Conservation (phyloP, 1,140 invertebrate species). For the Heliconius hermathena region DNA sequence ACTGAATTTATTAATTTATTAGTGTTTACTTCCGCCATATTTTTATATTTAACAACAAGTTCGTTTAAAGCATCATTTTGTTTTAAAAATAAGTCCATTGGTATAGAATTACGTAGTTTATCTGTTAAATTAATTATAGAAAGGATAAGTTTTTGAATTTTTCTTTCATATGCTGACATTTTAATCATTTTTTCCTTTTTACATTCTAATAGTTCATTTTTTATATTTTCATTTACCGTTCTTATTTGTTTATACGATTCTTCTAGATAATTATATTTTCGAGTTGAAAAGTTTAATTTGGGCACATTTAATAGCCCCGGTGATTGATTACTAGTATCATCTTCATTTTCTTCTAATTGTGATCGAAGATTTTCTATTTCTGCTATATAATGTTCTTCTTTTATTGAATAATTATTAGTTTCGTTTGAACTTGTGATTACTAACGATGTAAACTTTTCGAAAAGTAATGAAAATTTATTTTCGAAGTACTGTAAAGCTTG, state of each 20-base stretch:
- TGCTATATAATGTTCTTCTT: slow-evolving; percentile 75
- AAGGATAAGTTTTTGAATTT: slow-evolving; percentile 65
- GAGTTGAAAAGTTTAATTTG: slow-evolving; percentile 46
- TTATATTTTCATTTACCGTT: slow-evolving; percentile 70
- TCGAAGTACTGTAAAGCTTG: slow-evolving; percentile 71
- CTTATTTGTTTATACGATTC: slow-evolving; percentile 69
- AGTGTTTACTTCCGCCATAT: slow-evolving; percentile 49
- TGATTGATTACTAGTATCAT: slow-evolving; percentile 63
- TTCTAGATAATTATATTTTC: slow-evolving; percentile 71
- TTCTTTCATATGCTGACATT: slow-evolving; percentile 63
- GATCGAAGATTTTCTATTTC: slow-evolving; percentile 71
- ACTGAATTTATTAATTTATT: slow-evolving; percentile 37
- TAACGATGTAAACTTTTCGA: slow-evolving; percentile 67
- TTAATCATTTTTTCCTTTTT: slow-evolving; percentile 60
- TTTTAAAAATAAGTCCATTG: slow-evolving; percentile 69
- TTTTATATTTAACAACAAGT: slow-evolving; percentile 62
- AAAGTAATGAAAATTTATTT: slow-evolving; percentile 68
- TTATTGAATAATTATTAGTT: slow-evolving; percentile 64
- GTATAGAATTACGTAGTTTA: slow-evolving; percentile 62
- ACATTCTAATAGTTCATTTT: slow-evolving; percentile 64
- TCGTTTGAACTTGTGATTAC: slow-evolving; percentile 58
- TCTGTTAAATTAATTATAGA: slow-evolving; percentile 61
- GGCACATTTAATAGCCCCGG: slow-evolving; percentile 55
- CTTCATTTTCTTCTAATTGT: slow-evolving; percentile 55
- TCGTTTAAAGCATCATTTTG: slow-evolving; percentile 67